Evolutionary conservation across 1,140 invertebrate genomes (phyloP).

Genomic region (Drosophila rufa): DNA sequence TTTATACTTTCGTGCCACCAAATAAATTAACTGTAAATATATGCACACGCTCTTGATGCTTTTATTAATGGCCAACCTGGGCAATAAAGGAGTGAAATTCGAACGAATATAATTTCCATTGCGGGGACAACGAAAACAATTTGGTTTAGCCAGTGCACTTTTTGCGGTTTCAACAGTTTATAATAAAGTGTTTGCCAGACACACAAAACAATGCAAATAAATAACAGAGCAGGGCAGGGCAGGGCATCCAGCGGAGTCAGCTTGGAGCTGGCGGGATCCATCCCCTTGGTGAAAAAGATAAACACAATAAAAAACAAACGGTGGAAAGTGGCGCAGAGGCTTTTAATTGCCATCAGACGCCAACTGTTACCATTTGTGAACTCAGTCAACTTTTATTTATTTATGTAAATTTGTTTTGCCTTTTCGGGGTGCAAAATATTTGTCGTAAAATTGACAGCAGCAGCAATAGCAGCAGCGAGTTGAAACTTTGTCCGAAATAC

Average conservation of each 20-base stretch:
- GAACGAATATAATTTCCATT: constrained; percentile 13
- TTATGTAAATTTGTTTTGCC: constrained; percentile 74
- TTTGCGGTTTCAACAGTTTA: constrained; percentile 72
- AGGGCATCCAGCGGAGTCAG: constrained; percentile 17
- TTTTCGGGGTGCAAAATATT: constrained; percentile 56
- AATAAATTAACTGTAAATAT: not conserved
- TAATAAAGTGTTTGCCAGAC: constrained; percentile 71
- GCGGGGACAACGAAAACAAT: constrained; percentile 24
- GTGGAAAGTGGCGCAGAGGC: constrained; percentile 51
- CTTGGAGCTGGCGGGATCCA: constrained; percentile 4
- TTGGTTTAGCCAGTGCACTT: constrained; percentile 52
- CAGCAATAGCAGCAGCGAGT: constrained; percentile 47
- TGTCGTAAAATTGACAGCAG: constrained; percentile 68
- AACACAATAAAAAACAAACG: constrained; percentile 23
- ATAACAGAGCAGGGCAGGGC: constrained; percentile 8
- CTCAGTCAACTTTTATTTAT: constrained; percentile 76
- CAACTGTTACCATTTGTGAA: constrained; percentile 71
- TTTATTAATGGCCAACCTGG: not conserved
- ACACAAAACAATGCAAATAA: constrained; percentile 57
- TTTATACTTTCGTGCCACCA: not conserved
- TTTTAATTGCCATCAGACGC: constrained; percentile 74
- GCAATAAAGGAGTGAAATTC: not conserved
- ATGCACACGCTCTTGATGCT: not conserved
- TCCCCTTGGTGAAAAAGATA: constrained; percentile 33
- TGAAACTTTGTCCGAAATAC: constrained; percentile 37